phyloP scores from a whole-genome alignment of 2,888 invertebrate species.

The Sphecodes monilicornis region DNA sequence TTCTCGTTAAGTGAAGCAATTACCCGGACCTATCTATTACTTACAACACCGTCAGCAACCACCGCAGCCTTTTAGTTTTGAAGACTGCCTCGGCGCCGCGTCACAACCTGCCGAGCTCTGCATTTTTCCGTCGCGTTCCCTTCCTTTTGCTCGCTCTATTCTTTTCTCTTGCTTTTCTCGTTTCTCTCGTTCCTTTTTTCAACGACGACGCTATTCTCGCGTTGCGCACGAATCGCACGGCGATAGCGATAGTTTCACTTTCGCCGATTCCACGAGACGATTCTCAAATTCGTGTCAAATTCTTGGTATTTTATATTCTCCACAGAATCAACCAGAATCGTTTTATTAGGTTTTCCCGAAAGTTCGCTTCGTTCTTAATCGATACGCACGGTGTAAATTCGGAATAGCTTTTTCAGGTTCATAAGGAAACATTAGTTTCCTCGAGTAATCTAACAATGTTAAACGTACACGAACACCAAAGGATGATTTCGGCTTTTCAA shows the following conservation, averaged over 20 bases:
- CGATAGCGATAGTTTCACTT: slow-evolving; percentile 57
- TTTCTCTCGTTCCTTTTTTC: neutral
- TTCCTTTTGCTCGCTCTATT: neutral
- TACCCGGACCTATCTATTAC: slow-evolving; percentile 83
- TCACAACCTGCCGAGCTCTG: slow-evolving; percentile 64
- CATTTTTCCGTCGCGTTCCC: slow-evolving; percentile 45
- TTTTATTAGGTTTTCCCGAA: too few relatives aligned
- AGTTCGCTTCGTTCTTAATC: too few relatives aligned
- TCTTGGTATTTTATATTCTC: neutral
- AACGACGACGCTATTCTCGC: neutral
- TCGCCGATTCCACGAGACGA: slow-evolving; percentile 15
- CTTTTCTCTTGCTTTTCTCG: neutral
- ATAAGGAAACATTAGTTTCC: too few relatives aligned
- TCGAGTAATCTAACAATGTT: too few relatives aligned
- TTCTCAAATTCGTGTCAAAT: too few relatives aligned
- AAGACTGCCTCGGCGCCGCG: slow-evolving; percentile 69
- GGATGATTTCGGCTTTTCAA: too few relatives aligned
- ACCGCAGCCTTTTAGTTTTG: slow-evolving; percentile 82
- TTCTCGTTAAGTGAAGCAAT: slow-evolving; percentile 84
- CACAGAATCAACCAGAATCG: too few relatives aligned
- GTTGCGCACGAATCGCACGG: slow-evolving; percentile 17
- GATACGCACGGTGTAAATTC: too few relatives aligned
- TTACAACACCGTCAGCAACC: slow-evolving; percentile 82
- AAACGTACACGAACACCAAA: too few relatives aligned
- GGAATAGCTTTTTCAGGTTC: too few relatives aligned